Evolutionary conservation across 1,140 invertebrate species (phyloP).

Genomic region (Zelostemma sp.): DNA sequence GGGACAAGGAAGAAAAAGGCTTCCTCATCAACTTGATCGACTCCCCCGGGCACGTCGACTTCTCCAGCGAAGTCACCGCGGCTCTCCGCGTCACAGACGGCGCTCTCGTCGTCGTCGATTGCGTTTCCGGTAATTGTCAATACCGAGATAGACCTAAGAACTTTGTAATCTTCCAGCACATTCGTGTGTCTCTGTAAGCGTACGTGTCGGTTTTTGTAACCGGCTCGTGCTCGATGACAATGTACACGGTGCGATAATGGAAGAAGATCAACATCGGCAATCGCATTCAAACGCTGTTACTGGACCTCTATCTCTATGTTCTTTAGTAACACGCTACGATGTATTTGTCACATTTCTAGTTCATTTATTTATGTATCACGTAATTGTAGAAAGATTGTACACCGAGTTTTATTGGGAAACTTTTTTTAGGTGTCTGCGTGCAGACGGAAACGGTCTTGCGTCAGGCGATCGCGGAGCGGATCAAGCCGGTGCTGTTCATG

Average conservation of each 20-base stretch:
- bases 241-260: constrained; percentile 70
- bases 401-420: no score
- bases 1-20: constrained; percentile 90
- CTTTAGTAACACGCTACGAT: constrained; percentile 71
- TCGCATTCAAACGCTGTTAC: constrained; percentile 72
- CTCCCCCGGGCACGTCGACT: constrained; percentile 99
- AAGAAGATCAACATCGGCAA: constrained; percentile 64
- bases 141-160: no score
- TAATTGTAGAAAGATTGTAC: no score
- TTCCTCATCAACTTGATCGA: constrained; percentile 99
- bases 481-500: constrained; percentile 99
- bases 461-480: constrained; percentile 98
- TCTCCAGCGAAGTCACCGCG: constrained; percentile 99
- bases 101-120: constrained; percentile 99
- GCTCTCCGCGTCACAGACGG: constrained; percentile 99
- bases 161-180: constrained; percentile 67
- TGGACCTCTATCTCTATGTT: constrained; percentile 79
- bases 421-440: constrained; percentile 98
- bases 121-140: constrained; percentile 89
- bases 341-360: constrained; percentile 49
- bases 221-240: constrained; percentile 56
- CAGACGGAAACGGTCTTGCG: constrained; percentile 99
- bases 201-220: constrained; percentile 38
- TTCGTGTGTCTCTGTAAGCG: constrained; percentile 67
- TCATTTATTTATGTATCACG: no score